A percentile compares a stretch with the other conserved stretches of the same genome.
phyloP scores from a whole-genome alignment of 1,140 invertebrate genomes.

The Apocrypta bakeri region DNA sequence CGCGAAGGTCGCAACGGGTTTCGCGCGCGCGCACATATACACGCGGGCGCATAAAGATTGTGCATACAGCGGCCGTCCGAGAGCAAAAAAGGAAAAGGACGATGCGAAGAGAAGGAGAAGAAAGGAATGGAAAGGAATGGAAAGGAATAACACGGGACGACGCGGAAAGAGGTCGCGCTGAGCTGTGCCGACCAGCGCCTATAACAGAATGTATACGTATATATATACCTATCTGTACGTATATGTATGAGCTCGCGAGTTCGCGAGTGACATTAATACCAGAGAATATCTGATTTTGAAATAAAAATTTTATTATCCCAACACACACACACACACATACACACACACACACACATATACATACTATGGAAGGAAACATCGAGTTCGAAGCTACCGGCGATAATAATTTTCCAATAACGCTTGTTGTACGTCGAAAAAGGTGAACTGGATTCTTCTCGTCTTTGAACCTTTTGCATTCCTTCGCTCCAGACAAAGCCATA shows the following conservation, averaged over 20 bases:
- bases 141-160: not conserved
- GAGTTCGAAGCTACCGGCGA: too few relatives aligned
- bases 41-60: conserved; percentile 41
- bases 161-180: too few relatives aligned
- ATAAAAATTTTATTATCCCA: too few relatives aligned
- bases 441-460: not conserved
- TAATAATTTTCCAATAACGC: not conserved
- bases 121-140: not conserved
- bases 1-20: conserved; percentile 51
- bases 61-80: not conserved
- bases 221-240: not conserved
- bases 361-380: too few relatives aligned
- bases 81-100: conserved; percentile 16
- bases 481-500: not conserved
- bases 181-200: too few relatives aligned
- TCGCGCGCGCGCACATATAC: conserved; percentile 28
- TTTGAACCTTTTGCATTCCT: not conserved
- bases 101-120: conserved; percentile 7
- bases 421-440: not conserved
- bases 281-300: not conserved
- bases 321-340: too few relatives aligned
- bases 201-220: conserved; percentile 4
- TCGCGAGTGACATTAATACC: too few relatives aligned
- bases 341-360: too few relatives aligned
- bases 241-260: too few relatives aligned